Percentiles rank a stretch among this genome's conserved stretches.
Evolutionary conservation across 2,888 invertebrate species (phyloP).

Genomic region (Sepiola atlantica): DNA sequence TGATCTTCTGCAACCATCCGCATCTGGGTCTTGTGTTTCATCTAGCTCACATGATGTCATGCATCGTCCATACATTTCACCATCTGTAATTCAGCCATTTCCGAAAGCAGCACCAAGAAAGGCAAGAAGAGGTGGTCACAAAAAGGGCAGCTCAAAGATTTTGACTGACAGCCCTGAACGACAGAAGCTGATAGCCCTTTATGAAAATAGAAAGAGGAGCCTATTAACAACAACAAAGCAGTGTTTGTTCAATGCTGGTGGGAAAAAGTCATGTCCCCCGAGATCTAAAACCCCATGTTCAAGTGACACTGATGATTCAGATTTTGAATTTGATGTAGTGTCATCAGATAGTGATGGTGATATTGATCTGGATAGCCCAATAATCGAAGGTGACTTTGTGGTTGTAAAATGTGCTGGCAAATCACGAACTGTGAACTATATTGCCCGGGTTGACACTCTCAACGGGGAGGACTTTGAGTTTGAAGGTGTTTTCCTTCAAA

Average conservation of each 20-base stretch:
- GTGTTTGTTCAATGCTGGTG: background rate
- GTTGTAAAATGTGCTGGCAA: constrained; percentile 48
- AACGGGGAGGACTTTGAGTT: constrained; percentile 47
- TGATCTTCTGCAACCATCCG: background rate
- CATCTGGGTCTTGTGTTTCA: background rate
- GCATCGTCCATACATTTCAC: background rate
- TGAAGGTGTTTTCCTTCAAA: constrained; percentile 49
- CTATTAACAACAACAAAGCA: background rate
- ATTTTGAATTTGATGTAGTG: constrained; percentile 45
- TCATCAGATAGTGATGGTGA: constrained; percentile 33
- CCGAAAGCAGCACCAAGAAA: background rate
- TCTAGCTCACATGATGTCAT: background rate
- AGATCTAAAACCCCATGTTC: constrained; percentile 32
- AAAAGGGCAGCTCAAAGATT: constrained; percentile 37
- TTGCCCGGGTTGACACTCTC: constrained; percentile 48
- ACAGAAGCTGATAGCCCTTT: constrained; percentile 18
- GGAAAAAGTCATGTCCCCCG: background rate
- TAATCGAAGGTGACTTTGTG: constrained; percentile 50
- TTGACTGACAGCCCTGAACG: background rate
- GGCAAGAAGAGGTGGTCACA: background rate
- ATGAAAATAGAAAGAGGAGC: background rate
- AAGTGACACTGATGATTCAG: constrained; percentile 40
- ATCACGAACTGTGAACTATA: constrained; percentile 47
- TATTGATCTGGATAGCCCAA: constrained; percentile 11
- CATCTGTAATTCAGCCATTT: background rate